Conservation (phyloP, 2,113 vertebrate species). For the Helogale parvula region DNA sequence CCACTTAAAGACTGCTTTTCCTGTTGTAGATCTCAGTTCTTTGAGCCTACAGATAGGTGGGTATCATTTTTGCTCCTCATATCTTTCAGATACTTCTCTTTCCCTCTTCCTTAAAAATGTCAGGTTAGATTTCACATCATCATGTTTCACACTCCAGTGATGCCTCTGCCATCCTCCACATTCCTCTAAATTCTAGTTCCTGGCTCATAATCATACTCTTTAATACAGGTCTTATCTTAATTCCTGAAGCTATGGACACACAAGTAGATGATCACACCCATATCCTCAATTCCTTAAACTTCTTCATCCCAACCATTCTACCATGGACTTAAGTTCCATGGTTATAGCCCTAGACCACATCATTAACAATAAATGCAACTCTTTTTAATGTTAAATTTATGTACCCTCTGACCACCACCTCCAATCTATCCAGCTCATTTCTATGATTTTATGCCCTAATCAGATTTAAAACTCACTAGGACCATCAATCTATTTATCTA, state of each 20-base stretch:
- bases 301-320: background rate
- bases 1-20: background rate
- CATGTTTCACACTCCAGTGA: background rate
- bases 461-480: background rate
- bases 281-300: background rate
- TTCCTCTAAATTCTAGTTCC: background rate
- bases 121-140: background rate
- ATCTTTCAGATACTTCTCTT: background rate
- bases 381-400: background rate
- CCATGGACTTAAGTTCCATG: background rate
- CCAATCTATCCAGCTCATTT: background rate
- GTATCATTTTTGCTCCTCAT: background rate
- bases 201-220: background rate
- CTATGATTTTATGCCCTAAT: background rate
- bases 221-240: background rate
- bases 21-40: background rate
- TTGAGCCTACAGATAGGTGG: background rate
- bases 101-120: background rate
- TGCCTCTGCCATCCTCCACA: background rate
- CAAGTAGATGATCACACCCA: background rate
- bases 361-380: background rate
- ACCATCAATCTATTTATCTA: background rate
- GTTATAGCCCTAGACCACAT: background rate
- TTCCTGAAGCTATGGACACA: background rate
- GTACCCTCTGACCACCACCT: background rate